Evolutionary conservation across 2,888 invertebrate genomes (phyloP).

Genomic region (Volucella zonaria): DNA sequence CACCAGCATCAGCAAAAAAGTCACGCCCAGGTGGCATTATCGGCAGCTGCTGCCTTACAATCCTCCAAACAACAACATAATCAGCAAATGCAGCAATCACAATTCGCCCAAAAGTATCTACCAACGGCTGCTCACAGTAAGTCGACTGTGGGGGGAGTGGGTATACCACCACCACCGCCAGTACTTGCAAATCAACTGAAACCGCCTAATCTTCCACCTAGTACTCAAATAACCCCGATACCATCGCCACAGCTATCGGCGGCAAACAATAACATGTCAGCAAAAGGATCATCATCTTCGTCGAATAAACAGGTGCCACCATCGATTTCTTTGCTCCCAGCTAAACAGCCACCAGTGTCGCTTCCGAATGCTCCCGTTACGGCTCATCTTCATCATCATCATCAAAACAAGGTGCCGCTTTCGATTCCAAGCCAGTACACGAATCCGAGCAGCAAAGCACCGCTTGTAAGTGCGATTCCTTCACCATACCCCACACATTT

Average conservation of each 20-base stretch:
- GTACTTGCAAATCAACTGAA: slow-evolving; percentile 76
- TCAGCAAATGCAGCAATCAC: slow-evolving; percentile 75
- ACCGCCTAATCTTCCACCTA: slow-evolving; percentile 77
- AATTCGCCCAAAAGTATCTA: slow-evolving; percentile 75
- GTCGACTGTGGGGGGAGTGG: slow-evolving; percentile 63
- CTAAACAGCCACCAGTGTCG: slow-evolving; percentile 73
- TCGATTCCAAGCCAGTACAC: slow-evolving; percentile 75
- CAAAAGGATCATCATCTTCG: slow-evolving; percentile 56
- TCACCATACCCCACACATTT: slow-evolving; percentile 75
- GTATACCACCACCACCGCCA: slow-evolving; percentile 74
- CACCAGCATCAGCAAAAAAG: slow-evolving; percentile 76
- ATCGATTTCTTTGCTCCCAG: slow-evolving; percentile 76
- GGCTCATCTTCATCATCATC: slow-evolving; percentile 73
- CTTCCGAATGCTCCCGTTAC: slow-evolving; percentile 74
- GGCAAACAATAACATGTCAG: slow-evolving; percentile 52
- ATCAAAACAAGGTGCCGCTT: slow-evolving; percentile 72
- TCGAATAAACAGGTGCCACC: slow-evolving; percentile 71
- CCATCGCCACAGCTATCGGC: slow-evolving; percentile 63
- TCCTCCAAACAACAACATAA: slow-evolving; percentile 55
- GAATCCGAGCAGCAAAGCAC: slow-evolving; percentile 74
- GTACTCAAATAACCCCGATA: slow-evolving; percentile 77
- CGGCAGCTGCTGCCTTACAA: slow-evolving; percentile 71
- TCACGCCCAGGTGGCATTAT: slow-evolving; percentile 49
- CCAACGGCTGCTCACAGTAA: slow-evolving; percentile 74
- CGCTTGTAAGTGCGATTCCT: slow-evolving; percentile 74